These are phyloP conservation scores for Lates japonicus DNA, from an alignment of 2,797 vertebrate species.

Conservation along the genomic window DNA sequence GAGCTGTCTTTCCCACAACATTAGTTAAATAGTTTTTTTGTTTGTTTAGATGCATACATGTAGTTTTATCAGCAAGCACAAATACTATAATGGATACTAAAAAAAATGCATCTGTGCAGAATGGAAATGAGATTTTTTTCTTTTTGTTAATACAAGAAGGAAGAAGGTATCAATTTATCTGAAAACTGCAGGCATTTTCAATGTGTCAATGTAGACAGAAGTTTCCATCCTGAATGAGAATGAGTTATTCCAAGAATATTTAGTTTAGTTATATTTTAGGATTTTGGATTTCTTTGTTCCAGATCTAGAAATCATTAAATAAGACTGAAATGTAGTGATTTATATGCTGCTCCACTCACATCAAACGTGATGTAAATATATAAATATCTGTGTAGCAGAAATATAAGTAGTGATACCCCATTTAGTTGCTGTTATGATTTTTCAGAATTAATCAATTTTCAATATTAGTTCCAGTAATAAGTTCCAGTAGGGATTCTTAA, in stretches of 20 bases:
- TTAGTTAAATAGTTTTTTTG: not conserved
- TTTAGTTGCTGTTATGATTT: not conserved
- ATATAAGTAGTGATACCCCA: not conserved
- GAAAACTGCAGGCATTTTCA: constrained; percentile 1
- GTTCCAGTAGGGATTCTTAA: not conserved
- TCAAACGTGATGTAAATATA: not conserved
- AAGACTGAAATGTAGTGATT: not conserved
- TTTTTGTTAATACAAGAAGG: not conserved
- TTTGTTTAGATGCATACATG: too few relatives aligned
- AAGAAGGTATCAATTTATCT: not conserved
- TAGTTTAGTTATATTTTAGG: constrained; percentile 1
- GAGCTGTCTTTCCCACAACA: not conserved
- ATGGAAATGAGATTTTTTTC: not conserved
- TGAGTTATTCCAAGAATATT: constrained; percentile 14
- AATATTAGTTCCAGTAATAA: not conserved
- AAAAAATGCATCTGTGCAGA: not conserved
- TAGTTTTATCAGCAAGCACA: not conserved
- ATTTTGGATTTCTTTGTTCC: not conserved
- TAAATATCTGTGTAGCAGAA: not conserved
- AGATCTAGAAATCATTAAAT: constrained; percentile 6
- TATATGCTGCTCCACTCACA: not conserved
- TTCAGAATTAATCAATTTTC: not conserved
- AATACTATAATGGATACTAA: not conserved
- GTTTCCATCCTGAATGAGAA: not conserved
- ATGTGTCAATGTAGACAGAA: not conserved